phyloP scores from a whole-genome alignment of 37 sponge, comb jelly and placozoan genomes.

The Mnemiopsis leidyi region DNA sequence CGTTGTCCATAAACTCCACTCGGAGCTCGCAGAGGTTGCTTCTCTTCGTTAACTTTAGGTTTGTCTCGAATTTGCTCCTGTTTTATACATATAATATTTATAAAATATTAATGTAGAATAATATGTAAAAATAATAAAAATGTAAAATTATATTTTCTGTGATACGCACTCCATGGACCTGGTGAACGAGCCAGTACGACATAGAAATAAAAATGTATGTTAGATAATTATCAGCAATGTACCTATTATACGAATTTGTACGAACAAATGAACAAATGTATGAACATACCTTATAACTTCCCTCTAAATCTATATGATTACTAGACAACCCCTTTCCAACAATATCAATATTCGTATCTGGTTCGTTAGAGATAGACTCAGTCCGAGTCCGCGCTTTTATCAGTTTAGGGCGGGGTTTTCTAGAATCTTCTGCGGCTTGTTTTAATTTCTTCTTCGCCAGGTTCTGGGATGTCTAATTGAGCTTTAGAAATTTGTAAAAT shows the following conservation, averaged over 20 bases:
- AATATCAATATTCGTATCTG: neutral
- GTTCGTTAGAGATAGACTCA: neutral
- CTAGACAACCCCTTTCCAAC: constrained; percentile 39
- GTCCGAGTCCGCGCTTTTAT: constrained; percentile 19
- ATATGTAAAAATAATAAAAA: too few relatives aligned
- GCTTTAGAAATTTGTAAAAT: too few relatives aligned
- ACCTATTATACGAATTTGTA: too few relatives aligned
- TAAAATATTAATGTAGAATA: too few relatives aligned
- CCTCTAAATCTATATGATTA: neutral
- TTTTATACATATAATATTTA: too few relatives aligned
- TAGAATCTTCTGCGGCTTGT: constrained; percentile 47
- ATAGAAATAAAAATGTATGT: too few relatives aligned
- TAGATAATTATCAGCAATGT: too few relatives aligned
- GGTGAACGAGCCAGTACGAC: too few relatives aligned
- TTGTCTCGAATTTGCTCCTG: neutral
- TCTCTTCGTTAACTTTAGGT: neutral
- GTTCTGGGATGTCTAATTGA: constrained; percentile 12
- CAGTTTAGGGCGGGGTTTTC: constrained; percentile 47
- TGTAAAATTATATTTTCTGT: too few relatives aligned
- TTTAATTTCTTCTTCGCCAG: constrained; percentile 58
- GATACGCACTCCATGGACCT: too few relatives aligned
- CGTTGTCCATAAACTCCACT: constrained; percentile 46
- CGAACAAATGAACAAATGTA: too few relatives aligned
- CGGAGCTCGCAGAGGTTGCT: constrained; percentile 20
- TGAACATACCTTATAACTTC: neutral